Evolutionary conservation across 2,113 vertebrate genomes (phyloP).

Genomic region (Peromyscus maniculatus): DNA sequence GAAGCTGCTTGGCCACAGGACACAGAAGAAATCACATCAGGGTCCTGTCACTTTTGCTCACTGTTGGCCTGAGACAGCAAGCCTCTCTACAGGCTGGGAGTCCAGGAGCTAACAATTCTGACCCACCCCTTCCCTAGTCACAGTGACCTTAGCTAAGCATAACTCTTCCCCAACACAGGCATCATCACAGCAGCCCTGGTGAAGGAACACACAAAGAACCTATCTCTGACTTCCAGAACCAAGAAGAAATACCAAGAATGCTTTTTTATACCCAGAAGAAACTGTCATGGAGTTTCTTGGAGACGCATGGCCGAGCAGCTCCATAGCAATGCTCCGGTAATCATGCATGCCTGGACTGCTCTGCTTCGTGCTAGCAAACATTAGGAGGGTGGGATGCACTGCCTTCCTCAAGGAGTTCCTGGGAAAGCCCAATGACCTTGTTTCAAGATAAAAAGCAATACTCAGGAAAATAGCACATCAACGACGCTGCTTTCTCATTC

Average conservation of each 20-base stretch:
- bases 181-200: background rate
- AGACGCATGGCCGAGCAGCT: background rate
- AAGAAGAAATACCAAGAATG: background rate
- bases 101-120: background rate
- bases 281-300: too few relatives aligned
- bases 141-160: background rate
- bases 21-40: background rate
- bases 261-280: background rate
- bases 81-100: background rate
- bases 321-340: rapidly evolving
- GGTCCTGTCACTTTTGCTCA: background rate
- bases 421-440: background rate
- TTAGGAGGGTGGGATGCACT: too few relatives aligned
- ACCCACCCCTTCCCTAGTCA: background rate
- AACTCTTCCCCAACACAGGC: background rate
- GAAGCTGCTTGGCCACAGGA: background rate
- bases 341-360: background rate
- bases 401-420: background rate
- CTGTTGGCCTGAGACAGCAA: background rate
- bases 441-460: background rate
- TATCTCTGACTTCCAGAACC: background rate
- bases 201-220: background rate
- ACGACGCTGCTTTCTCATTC: background rate
- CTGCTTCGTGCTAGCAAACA: background rate
- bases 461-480: background rate